These are phyloP conservation scores for Xylota sylvarum DNA, from an alignment of 2,888 invertebrate genomes.

Conservation along the genomic window DNA sequence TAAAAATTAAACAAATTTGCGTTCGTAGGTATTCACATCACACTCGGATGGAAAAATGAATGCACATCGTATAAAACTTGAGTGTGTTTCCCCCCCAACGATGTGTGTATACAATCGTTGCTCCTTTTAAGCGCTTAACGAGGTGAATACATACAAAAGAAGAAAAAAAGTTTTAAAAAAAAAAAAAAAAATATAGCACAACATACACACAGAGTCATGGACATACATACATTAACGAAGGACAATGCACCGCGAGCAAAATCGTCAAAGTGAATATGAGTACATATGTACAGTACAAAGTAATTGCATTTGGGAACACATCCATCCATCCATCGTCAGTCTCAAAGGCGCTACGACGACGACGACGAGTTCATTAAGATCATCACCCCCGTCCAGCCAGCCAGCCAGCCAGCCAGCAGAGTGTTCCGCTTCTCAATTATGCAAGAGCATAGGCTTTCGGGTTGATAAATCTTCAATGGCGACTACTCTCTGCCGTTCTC, in stretches of 20 bases:
- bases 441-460: slow-evolving; percentile 48
- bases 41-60: slow-evolving; percentile 63
- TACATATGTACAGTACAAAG: slow-evolving; percentile 50
- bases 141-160: slow-evolving; percentile 62
- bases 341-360: slow-evolving; percentile 46
- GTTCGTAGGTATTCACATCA: slow-evolving; percentile 62
- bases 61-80: slow-evolving; percentile 22
- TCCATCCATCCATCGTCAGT: slow-evolving; percentile 20
- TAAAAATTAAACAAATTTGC: slow-evolving; percentile 72
- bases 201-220: too few species aligned
- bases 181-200: slow-evolving; percentile 18
- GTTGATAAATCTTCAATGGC: slow-evolving; percentile 61
- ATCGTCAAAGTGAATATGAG: slow-evolving; percentile 67
- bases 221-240: slow-evolving; percentile 35
- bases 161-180: slow-evolving; percentile 14
- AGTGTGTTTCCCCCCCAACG: slow-evolving; percentile 17
- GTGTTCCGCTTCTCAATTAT: slow-evolving; percentile 42
- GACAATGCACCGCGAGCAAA: slow-evolving; percentile 60
- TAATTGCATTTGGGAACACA: slow-evolving; percentile 65
- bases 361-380: slow-evolving; percentile 64
- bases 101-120: slow-evolving; percentile 53
- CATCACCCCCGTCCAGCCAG: neutral
- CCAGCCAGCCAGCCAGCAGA: neutral
- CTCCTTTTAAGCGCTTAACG: slow-evolving; percentile 75
- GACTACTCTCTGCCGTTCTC: too few species aligned